Conservation (phyloP, 2,797 vertebrate species). For the Corythornis leucogaster region DNA sequence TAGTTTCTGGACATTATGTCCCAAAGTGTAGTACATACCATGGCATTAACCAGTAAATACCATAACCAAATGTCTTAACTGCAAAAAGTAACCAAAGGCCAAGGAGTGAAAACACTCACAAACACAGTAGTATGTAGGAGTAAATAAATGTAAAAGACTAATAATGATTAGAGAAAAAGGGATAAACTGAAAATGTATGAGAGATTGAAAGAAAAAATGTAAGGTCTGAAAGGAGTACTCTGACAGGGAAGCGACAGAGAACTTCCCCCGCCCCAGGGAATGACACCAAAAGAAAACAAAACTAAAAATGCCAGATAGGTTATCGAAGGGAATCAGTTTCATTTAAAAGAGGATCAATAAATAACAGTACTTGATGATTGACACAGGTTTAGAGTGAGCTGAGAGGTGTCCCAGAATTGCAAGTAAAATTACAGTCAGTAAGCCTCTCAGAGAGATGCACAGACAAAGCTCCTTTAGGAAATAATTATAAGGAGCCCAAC, state of each 20-base stretch:
- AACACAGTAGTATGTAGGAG: not conserved
- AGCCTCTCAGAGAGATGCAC: not conserved
- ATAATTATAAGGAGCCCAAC: constrained; percentile 7
- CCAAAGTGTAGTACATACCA: not conserved
- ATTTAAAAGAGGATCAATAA: constrained; percentile 64
- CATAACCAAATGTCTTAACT: not conserved
- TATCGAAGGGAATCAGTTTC: constrained; percentile 62
- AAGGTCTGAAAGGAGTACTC: not conserved
- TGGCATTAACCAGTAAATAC: not conserved
- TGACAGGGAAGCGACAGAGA: not conserved
- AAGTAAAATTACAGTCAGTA: constrained; percentile 19
- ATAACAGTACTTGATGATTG: constrained; percentile 58
- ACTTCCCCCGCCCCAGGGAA: not conserved
- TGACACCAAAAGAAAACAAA: constrained; percentile 55
- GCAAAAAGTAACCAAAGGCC: not conserved
- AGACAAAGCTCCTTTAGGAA: constrained; percentile 14
- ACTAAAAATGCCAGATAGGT: constrained; percentile 1
- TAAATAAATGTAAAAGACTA: constrained; percentile 6
- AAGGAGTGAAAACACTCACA: not conserved
- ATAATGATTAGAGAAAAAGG: not conserved
- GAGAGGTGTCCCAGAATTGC: constrained; percentile 41
- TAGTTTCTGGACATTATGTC: not conserved
- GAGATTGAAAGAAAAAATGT: not conserved
- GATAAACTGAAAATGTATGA: not conserved
- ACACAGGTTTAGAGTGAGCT: constrained; percentile 44